Evolutionary conservation across 2,888 invertebrate genomes (phyloP).

Genomic region (Eristalis arbustorum): DNA sequence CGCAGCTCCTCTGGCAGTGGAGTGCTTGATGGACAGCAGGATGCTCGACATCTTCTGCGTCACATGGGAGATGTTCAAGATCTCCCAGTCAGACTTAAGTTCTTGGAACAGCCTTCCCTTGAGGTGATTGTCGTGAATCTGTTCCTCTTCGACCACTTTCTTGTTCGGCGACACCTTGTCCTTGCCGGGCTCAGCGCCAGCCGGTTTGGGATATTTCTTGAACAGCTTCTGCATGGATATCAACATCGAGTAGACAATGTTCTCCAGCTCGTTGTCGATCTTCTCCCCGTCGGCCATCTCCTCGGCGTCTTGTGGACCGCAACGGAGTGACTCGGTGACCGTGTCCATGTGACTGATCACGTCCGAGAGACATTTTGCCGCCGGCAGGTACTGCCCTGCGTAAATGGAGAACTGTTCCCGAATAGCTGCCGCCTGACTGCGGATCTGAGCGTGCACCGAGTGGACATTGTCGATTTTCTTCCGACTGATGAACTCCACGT

Average conservation of each 20-base stretch:
- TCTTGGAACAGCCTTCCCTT: conserved; percentile 85
- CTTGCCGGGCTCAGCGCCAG: conserved; percentile 1
- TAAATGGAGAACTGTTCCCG: conserved; percentile 26
- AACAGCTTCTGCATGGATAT: conserved; percentile 83
- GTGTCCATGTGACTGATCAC: conserved; percentile 71
- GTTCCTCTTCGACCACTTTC: conserved; percentile 69
- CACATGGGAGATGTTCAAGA: conserved; percentile 82
- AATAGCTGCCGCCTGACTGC: conserved; percentile 20
- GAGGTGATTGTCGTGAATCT: conserved; percentile 84
- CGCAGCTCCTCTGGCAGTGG: conserved; percentile 73
- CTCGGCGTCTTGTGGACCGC: conserved; percentile 19
- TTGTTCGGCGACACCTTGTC: conserved; percentile 61
- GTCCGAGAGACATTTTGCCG: conserved; percentile 74
- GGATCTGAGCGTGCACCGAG: conserved; percentile 21
- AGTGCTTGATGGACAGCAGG: conserved; percentile 80
- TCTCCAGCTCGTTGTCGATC: conserved; percentile 79
- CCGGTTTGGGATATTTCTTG: conserved; percentile 80
- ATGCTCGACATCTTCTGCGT: conserved; percentile 79
- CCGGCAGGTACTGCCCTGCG: conserved; percentile 73
- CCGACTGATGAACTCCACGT: conserved; percentile 75
- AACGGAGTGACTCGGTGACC: conserved; percentile 3
- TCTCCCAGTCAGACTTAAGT: conserved; percentile 83
- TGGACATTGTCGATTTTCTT: conserved; percentile 70
- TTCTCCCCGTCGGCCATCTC: conserved; percentile 69
- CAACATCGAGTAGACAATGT: conserved; percentile 81